Base-by-base conservation (phyloP, 2,113 vertebrate genomes). In the Elanoides forficatus region DNA sequence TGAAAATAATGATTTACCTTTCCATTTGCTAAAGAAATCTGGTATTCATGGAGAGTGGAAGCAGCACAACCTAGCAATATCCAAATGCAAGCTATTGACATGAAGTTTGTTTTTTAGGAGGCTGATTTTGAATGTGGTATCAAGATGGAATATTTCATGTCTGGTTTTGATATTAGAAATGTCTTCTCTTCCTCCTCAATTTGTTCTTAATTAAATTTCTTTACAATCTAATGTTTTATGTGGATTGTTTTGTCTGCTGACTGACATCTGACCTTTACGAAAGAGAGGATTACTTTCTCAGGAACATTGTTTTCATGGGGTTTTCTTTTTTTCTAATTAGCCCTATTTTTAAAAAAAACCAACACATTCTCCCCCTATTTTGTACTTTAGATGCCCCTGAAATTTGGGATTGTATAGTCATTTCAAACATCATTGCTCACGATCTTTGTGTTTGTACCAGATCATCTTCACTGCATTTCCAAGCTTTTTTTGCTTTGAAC, bases 161-260 rank as follows among this genome's bases (percentile, higher is more conserved):
- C 88, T 95, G 88, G 15, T 74, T 92, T 90, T 74, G 75, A 58
- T 88, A 67, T 81, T 75, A 9, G 13, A 55, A 55, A 71, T 34
- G 58, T 60, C 50, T 76, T 93, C 27, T 56, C 21, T 80, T 71
- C 81, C 75, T 76, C 80, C 47, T 76, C 72, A 53, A 12, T 87
- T 95, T 93, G 58, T 43, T 92, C 76, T 76, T 93, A 50, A 70
- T 86, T 91, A 7, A 9, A 58, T 94, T 94, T 92, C 80, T 90
- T 79, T 50, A 19, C 58, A 81, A 21, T 76, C 86, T n/a, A 26
- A 9, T 83, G 56, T 34, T 86, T 85, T 73, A 23, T 81, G 43
- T n/a, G 59, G 21, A 8, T 84, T 92, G 82, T 81, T 95, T 70
- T 1, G 27, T 90, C 58, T 96, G 86, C 76, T 93, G 65, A 7